Base-by-base conservation (phyloP, 1,140 invertebrate genomes). In the Oncopodura yosiiana region DNA sequence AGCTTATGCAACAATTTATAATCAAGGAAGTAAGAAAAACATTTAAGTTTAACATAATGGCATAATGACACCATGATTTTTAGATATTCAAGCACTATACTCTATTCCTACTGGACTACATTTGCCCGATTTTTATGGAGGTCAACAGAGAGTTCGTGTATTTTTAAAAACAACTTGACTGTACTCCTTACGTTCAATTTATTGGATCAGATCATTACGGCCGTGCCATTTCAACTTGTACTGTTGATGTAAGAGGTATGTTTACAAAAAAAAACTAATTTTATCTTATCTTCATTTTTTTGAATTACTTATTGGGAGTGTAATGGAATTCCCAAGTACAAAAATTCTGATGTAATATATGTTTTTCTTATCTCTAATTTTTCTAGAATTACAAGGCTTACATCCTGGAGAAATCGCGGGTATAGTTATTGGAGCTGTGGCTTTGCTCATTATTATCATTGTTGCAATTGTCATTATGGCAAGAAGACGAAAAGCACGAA, bases 351-450 rank as follows among this genome's bases (percentile, higher is more conserved):
- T 16, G 8, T 30, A 4, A 36, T 21, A 45, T 29, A 9, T 39
- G 4, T 21, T 51, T 52, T 19, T n/a, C 24, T n/a, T n/a, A n/a
- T n/a, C n/a, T n/a, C n/a, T n/a, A n/a, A 27, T 23, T 50, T 24
- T 26, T 39, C 4, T 32, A 59, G 55, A 62, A 34, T 43, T 58
- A n/a, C 60, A 62, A 50, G 39, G 52, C 8, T 41, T 62, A 4
- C 57, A 62, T 48, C 55, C 60, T 3, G 60, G 46, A 11, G 60
- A 62, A 51, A 62, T 58, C 27, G 60, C 52, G 3, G 60, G 42
- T 12, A 58, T 62, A 41, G 51, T 54, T 2, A 23, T 54, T 16
- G 55, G 55, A 19, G 46, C 38, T 5, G 9, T 62, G 3, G 14
- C 55, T 3, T 12, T 62, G 18, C 3, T 62, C 14, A 50, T 57